A percentile compares a stretch with the other conserved stretches of the same genome.
These are phyloP conservation scores for Patagioenas fasciata DNA, from an alignment of 2,113 vertebrate genomes.

Conservation along the genomic window DNA sequence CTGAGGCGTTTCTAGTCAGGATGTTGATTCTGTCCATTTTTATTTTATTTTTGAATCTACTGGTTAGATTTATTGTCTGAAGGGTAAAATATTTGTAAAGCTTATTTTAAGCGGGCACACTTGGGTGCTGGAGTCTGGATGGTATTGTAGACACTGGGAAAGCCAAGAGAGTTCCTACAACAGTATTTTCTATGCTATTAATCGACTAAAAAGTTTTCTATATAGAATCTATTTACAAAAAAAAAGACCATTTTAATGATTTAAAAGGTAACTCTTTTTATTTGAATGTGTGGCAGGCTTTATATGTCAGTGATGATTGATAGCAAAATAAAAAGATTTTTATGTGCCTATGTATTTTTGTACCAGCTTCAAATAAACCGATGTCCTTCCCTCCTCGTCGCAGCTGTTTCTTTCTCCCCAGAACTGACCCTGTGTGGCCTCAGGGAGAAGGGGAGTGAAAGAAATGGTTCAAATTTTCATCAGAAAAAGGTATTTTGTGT, in stretches of 20 bases:
- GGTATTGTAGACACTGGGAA: background rate
- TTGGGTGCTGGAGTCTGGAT: background rate
- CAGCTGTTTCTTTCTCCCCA: no score
- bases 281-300: slow-evolving; percentile 42
- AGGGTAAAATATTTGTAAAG: slow-evolving; percentile 32
- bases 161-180: background rate
- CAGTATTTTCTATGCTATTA: slow-evolving; percentile 59
- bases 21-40: background rate
- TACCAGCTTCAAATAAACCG: slow-evolving; percentile 76
- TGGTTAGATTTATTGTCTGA: slow-evolving; percentile 69
- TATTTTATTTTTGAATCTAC: slow-evolving; percentile 57
- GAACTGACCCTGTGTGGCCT: no score
- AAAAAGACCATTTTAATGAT: slow-evolving; percentile 45
- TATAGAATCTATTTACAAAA: slow-evolving; percentile 66
- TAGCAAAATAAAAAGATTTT: slow-evolving; percentile 37
- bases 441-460: background rate
- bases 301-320: slow-evolving; percentile 24
- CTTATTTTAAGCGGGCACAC: slow-evolving; percentile 27
- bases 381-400: background rate
- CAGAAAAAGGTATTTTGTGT: no score
- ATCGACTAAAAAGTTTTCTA: slow-evolving; percentile 55
- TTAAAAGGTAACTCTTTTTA: background rate
- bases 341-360: slow-evolving; percentile 78
- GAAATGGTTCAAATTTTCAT: background rate
- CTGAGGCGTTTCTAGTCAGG: background rate